These are phyloP conservation scores for Drosophila pruinosa DNA, from an alignment of 1,140 invertebrate species.

Conservation along the genomic window DNA sequence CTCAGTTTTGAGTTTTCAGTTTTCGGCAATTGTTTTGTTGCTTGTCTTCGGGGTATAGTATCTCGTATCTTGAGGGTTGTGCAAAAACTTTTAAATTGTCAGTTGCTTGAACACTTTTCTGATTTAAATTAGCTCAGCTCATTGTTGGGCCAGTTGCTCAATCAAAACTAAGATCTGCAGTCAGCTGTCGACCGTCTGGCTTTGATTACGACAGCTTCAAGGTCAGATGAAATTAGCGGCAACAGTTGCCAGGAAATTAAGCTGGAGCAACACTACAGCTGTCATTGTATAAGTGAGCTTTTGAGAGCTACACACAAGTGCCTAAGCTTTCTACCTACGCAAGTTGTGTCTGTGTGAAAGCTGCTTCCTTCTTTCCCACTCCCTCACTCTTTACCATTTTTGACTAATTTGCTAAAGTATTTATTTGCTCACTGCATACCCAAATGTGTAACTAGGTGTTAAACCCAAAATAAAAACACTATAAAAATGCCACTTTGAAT, in stretches of 20 bases:
- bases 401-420: constrained; percentile 10
- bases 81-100: constrained; percentile 58
- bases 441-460: constrained; percentile 31
- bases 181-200: constrained; percentile 17
- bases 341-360: not conserved
- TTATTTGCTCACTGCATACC: constrained; percentile 38
- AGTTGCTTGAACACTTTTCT: constrained; percentile 73
- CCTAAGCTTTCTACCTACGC: not conserved
- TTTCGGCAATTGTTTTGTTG: constrained; percentile 59
- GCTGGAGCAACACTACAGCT: not conserved
- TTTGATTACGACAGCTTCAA: constrained; percentile 36
- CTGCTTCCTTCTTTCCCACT: not conserved
- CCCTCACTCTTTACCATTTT: not conserved
- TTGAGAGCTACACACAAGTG: not conserved
- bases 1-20: constrained; percentile 34
- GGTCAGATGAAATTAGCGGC: constrained; percentile 35
- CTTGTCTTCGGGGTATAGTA: not conserved
- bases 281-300: constrained; percentile 7
- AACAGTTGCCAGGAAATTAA: constrained; percentile 35
- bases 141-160: constrained; percentile 56
- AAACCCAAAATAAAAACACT: constrained; percentile 41
- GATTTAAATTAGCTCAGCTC: constrained; percentile 72
- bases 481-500: constrained; percentile 45
- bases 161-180: constrained; percentile 51
- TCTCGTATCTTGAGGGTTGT: constrained; percentile 4